phyloP scores from a whole-genome alignment of 1,140 invertebrate species.

The Caenorhabditis tropicalis region DNA sequence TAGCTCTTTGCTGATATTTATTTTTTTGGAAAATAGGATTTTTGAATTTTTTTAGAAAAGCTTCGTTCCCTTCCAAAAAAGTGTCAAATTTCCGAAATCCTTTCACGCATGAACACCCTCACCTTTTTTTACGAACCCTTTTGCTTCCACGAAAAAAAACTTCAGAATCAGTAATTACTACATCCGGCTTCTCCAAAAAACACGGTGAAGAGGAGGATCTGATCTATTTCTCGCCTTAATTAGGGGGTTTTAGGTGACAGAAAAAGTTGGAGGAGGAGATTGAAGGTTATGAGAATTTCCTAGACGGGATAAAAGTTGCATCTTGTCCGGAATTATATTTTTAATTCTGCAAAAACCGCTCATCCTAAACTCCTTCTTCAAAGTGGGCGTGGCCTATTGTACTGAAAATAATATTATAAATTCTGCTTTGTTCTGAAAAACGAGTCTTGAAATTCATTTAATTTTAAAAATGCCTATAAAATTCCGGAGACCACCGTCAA shows the following conservation, averaged over 20 bases:
- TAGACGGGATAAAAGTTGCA: not conserved
- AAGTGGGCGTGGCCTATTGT: no score
- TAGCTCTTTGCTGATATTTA: not conserved
- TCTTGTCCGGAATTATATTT: no score
- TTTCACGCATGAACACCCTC: not conserved
- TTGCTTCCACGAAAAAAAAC: no score
- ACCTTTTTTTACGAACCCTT: not conserved
- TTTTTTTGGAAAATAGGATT: not conserved
- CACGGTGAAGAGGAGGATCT: not conserved
- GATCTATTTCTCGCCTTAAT: slow-evolving; percentile 34
- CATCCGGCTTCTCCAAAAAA: not conserved
- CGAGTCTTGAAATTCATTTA: no score
- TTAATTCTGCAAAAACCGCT: no score
- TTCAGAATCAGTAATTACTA: slow-evolving; percentile 19
- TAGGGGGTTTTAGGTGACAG: not conserved
- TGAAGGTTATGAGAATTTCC: not conserved
- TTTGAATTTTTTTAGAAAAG: no score
- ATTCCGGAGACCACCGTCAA: no score
- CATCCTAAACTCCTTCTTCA: no score
- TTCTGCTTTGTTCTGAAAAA: no score
- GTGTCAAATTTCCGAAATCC: not conserved
- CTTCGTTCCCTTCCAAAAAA: no score
- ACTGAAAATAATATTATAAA: no score
- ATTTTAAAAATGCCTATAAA: no score
- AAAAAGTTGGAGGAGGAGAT: not conserved